phyloP scores from a whole-genome alignment of 2,888 invertebrate genomes.

The Bugulina stolonifera region DNA sequence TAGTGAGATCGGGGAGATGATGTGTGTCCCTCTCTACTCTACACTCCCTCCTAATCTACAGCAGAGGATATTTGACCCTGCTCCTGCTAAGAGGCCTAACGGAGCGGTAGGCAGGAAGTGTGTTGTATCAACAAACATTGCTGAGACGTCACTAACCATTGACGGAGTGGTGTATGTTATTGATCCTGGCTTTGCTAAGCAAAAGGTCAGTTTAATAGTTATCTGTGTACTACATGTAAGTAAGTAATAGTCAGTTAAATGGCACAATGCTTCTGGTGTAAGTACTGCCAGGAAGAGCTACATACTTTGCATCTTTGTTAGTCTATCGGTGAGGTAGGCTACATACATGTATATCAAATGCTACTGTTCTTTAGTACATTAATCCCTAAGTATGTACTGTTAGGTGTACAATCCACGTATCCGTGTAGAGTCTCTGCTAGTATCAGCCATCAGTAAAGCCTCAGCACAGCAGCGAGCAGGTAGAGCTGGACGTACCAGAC shows the following conservation, averaged over 20 bases:
- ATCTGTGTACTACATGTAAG: too few relatives aligned
- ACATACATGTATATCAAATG: too few relatives aligned
- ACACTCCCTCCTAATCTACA: slow-evolving; percentile 94
- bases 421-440: slow-evolving; percentile 91
- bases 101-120: slow-evolving; percentile 86
- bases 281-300: too few relatives aligned
- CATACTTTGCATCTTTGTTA: too few relatives aligned
- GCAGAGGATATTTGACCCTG: slow-evolving; percentile 92
- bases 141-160: slow-evolving; percentile 96
- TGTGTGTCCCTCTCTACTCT: slow-evolving; percentile 97
- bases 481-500: slow-evolving; percentile 92
- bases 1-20: slow-evolving; percentile 91
- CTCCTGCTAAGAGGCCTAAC: slow-evolving; percentile 82
- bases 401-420: slow-evolving; percentile 78
- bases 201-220: slow-evolving; percentile 74
- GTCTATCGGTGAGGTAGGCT: too few relatives aligned
- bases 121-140: slow-evolving; percentile 97
- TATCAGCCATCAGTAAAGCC: slow-evolving; percentile 97
- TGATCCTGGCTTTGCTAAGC: slow-evolving; percentile 98
- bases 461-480: slow-evolving; percentile 97
- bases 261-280: too few relatives aligned
- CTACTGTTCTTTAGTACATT: too few relatives aligned
- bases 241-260: too few relatives aligned
- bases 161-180: slow-evolving; percentile 99
- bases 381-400: too few relatives aligned